A percentile compares a stretch with the other conserved stretches of the same genome.
phyloP scores from a whole-genome alignment of 64 coral and sea anemone species.

The Acropora yongei region DNA sequence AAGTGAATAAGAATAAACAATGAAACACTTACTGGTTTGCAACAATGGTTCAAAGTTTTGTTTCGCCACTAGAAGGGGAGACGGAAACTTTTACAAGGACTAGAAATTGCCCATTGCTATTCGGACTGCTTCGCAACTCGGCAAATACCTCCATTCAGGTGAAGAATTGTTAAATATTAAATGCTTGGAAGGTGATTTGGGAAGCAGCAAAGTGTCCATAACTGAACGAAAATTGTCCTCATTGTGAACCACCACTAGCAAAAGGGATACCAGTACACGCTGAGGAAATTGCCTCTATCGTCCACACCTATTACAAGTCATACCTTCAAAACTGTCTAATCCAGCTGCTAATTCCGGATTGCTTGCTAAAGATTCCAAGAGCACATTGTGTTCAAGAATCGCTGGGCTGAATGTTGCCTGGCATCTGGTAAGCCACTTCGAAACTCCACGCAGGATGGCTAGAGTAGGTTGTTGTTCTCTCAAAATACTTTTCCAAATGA shows the following conservation, averaged over 20 bases:
- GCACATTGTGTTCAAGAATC: not conserved
- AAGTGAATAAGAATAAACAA: no score
- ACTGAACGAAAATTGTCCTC: not conserved
- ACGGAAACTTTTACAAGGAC: no score
- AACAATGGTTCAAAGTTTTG: no score
- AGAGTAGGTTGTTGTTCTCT: not conserved
- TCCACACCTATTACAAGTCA: conserved; percentile 12
- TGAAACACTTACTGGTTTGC: no score
- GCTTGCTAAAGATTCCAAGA: not conserved
- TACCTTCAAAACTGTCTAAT: conserved; percentile 10
- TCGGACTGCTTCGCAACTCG: no score
- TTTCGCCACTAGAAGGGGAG: no score
- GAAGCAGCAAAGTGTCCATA: not conserved
- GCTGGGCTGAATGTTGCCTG: conserved; percentile 5
- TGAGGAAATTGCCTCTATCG: not conserved
- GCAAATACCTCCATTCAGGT: not conserved
- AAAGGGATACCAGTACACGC: not conserved
- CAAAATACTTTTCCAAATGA: conserved; percentile 16
- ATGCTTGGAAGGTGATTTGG: not conserved
- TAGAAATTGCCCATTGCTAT: no score
- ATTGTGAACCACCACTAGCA: not conserved
- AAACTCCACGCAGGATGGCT: conserved; percentile 6
- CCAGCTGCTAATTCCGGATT: conserved; percentile 3
- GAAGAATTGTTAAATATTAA: not conserved
- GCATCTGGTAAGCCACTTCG: not conserved